phyloP scores from a whole-genome alignment of 1,140 invertebrate species.

The Coelopa frigida region DNA sequence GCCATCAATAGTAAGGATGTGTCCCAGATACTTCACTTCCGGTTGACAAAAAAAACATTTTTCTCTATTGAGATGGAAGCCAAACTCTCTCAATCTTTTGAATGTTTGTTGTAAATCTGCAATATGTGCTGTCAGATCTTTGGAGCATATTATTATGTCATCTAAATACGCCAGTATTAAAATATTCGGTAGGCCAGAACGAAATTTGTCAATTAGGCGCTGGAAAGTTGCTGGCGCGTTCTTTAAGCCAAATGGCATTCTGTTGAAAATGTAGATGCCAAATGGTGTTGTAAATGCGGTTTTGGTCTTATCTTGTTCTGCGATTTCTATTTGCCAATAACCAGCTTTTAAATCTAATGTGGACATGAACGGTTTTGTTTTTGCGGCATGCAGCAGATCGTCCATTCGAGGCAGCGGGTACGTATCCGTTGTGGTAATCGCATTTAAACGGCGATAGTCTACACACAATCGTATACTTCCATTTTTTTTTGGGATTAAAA shows the following conservation, averaged over 20 bases:
- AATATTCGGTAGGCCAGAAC: neutral
- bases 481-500: too few relatives aligned
- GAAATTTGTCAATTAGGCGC: neutral
- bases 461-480: too few relatives aligned
- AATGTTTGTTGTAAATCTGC: neutral
- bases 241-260: conserved; percentile 39
- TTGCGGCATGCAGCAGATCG: too few relatives aligned
- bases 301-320: conserved; percentile 2
- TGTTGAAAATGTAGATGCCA: conserved; percentile 7
- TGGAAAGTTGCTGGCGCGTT: conserved; percentile 7
- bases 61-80: neutral
- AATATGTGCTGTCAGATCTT: neutral
- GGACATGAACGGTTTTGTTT: too few relatives aligned
- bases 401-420: too few relatives aligned
- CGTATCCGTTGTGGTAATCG: too few relatives aligned
- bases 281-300: conserved; percentile 9
- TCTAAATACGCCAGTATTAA: conserved; percentile 1
- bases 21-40: conserved; percentile 3
- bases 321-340: too few relatives aligned
- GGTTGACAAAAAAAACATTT: conserved; percentile 1
- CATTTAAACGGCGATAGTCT: too few relatives aligned
- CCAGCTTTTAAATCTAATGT: too few relatives aligned
- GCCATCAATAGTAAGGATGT: neutral
- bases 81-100: neutral
- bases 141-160: conserved; percentile 3